Evolutionary conservation across 2,888 invertebrate species (phyloP), one percentile per base, ranked within the genome.

Genomic region (Andrena marginata): DNA sequence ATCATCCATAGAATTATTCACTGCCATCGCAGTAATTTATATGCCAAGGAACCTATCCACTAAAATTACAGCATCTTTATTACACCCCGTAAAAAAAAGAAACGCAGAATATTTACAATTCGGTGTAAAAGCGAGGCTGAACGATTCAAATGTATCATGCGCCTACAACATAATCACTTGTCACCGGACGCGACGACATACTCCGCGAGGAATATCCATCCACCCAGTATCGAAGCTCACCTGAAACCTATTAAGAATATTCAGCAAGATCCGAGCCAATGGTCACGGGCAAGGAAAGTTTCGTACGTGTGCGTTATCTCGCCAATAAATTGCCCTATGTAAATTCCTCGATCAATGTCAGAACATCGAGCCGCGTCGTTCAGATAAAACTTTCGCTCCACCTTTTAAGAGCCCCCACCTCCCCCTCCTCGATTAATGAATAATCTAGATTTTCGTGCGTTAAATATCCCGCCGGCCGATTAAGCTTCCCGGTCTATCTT

Each of bases 351-450:
- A 68, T 20, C 54, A 68, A 68, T 23, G 54, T 68, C 7, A 2
- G n/a, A 69, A 56, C 23, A 35, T 23, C 35, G 26, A 33, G 23
- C 48, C 67, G 20, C 31, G n/a, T 33, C 68, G 68, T 68, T 54
- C 23, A 56, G 35, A 69, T 69, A 69, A 69, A 69, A 59, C 59
- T 33, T 70, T 56, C 69, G 42, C 26, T 59, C 13, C 69, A 70
- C 35, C 69, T 59, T 59, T 59, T 59, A 70, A 59, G 35, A 56
- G 29, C 42, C 3, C 13, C 42, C 42, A 42, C 42, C 42, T 42
- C 1, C n/a, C 13, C 59, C 42, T 1, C 56, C 35, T 20, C 69
- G 69, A 70, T 70, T 70, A 70, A 70, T 70, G 56, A 70, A 70
- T 42, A 59, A 70, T 70, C 59, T 70, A 35, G 56, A 59, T 59